phyloP scores from a whole-genome alignment of 2,113 vertebrate species.

The Ranitomeya variabilis region DNA sequence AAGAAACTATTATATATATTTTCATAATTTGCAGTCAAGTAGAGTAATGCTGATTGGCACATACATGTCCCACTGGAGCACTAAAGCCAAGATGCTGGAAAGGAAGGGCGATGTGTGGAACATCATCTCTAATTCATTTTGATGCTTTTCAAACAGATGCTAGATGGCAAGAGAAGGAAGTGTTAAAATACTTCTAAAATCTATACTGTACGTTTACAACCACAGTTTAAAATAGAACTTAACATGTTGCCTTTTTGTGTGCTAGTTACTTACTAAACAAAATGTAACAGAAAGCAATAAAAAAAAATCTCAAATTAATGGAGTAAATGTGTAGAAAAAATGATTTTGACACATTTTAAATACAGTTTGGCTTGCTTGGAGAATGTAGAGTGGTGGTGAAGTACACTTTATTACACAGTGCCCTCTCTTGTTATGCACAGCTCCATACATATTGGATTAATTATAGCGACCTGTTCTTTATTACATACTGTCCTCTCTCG shows the following conservation, averaged over 20 bases:
- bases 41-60: constrained; percentile 19
- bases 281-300: too few species aligned
- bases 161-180: neutral
- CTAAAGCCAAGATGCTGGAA: constrained; percentile 22
- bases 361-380: too few species aligned
- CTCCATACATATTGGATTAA: too few species aligned
- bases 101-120: neutral
- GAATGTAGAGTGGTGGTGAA: too few species aligned
- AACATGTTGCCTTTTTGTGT: neutral
- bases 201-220: neutral
- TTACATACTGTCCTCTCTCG: too few species aligned
- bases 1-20: neutral
- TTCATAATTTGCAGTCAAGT: constrained; percentile 10
- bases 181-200: neutral
- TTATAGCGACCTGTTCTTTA: too few species aligned
- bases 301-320: too few species aligned
- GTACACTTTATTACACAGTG: too few species aligned
- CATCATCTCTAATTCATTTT: constrained; percentile 5
- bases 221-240: neutral
- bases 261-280: too few species aligned
- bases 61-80: neutral
- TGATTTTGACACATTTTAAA: too few species aligned
- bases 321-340: too few species aligned
- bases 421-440: too few species aligned
- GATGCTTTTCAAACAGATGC: constrained; percentile 26